Evolutionary conservation across 2,797 vertebrate genomes (phyloP).

Genomic region (Stomatorhinus walkeri): DNA sequence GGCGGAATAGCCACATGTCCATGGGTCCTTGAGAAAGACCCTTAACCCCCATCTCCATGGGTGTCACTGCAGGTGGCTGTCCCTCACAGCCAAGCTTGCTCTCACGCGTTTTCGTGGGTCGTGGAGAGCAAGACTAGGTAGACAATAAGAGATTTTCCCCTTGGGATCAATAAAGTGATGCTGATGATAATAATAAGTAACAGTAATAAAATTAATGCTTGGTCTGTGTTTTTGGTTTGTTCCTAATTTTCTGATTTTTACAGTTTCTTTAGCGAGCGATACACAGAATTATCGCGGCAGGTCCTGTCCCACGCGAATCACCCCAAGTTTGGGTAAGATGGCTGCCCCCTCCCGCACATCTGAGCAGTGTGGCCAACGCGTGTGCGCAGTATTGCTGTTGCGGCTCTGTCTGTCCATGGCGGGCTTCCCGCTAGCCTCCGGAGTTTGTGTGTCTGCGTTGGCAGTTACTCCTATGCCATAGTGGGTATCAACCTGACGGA

Average conservation of each 20-base stretch:
- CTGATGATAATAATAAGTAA: neutral
- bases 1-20: neutral
- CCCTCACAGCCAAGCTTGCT: neutral
- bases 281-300: constrained; percentile 75
- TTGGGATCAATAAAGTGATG: neutral
- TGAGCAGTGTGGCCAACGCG: neutral
- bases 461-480: constrained; percentile 94
- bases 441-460: constrained; percentile 11
- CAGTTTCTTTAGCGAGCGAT: constrained; percentile 93
- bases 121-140: neutral
- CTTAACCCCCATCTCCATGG: neutral
- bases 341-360: no score
- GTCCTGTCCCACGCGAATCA: constrained; percentile 86
- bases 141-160: neutral
- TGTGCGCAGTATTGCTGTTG: neutral
- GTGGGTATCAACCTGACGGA: constrained; percentile 97
- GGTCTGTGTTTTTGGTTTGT: neutral
- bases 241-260: constrained; percentile 17
- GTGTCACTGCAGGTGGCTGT: neutral
- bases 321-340: constrained; percentile 82
- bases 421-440: neutral
- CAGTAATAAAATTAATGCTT: neutral
- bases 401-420: neutral
- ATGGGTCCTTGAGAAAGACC: neutral
- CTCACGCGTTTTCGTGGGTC: neutral